Evolutionary conservation across 1,140 invertebrate species (phyloP), one percentile per base, ranked within the genome.

Genomic region (Caerostris extrusa): DNA sequence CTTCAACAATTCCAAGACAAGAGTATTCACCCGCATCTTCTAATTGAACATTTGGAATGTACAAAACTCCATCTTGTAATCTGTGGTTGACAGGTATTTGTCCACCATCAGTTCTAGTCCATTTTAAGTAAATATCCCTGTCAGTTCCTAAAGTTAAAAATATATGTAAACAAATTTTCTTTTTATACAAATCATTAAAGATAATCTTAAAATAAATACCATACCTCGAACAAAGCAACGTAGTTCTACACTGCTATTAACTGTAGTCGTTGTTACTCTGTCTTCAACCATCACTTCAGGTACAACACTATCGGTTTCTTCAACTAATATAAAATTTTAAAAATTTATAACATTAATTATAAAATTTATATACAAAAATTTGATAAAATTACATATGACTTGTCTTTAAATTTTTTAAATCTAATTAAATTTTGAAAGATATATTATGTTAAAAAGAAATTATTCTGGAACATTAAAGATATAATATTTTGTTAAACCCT

Each of bases 1-100:
- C 96, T 7, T 96, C 96, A 34, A 95, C 96, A 17, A 97, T 95
- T 3, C 97, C 97, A 57, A 97, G 95, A 95, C 98, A 99, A 58
- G 97, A 96, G 95, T 99, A 99, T 94, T 97, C 96, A 7, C 98
- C 98, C 58, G 97, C 97, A 94, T 97, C 97, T 61, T 97, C 96
- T 81, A 96, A 96, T 83, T 97, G 96, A 0, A 98, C 97, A 55
- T 96, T 96, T 7, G 96, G 96, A 57, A 98, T 97, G 69, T 96
- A 96, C 17, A 98, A 95, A 3, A 96, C 96, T 58, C 97, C 97
- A 82, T 96, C 96, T 50, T 96, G 95, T 14, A 97, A 96, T n/a
- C 96, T 96, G 92, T 97, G 97, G 83, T 97, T 96, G 6, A 95
- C 91, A 5, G 97, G 97, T 86, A 98, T 95, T 0, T 96, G 95